Percentiles rank a stretch among this genome's conserved stretches.
Evolutionary conservation across 2,797 vertebrate species (phyloP).

Genomic region (Ciconia nigra): DNA sequence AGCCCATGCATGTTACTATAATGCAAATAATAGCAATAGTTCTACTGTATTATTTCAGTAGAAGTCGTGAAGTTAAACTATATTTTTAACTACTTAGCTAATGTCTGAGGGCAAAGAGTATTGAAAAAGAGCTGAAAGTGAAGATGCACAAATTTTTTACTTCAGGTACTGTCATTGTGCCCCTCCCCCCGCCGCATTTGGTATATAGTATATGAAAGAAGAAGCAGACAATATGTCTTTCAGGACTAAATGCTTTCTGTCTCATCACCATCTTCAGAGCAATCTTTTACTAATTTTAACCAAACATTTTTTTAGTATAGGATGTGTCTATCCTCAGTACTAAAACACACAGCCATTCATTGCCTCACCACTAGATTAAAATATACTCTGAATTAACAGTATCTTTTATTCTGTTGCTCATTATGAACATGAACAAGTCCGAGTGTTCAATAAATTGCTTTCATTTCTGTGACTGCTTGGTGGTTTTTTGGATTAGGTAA

Average conservation of each 20-base stretch:
- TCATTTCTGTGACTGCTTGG: background rate
- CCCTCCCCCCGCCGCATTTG: rapidly evolving
- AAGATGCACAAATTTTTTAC: background rate
- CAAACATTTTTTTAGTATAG: background rate
- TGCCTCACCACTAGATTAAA: background rate
- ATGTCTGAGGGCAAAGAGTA: background rate
- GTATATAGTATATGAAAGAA: background rate
- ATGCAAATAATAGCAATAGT: background rate
- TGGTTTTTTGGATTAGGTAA: background rate
- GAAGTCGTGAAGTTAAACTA: background rate
- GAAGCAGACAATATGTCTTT: background rate
- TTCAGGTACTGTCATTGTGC: background rate
- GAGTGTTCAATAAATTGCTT: background rate
- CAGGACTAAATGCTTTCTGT: background rate
- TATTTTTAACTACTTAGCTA: background rate
- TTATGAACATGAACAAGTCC: background rate
- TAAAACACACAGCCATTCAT: background rate
- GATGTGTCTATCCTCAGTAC: background rate
- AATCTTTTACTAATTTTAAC: background rate
- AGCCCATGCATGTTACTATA: background rate
- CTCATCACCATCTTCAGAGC: background rate
- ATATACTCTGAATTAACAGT: background rate
- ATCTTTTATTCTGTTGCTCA: background rate
- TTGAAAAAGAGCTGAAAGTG: background rate
- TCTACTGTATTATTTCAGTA: background rate